Evolutionary conservation across 2,797 vertebrate genomes (phyloP).

Genomic region (Knipowitschia caucasica): DNA sequence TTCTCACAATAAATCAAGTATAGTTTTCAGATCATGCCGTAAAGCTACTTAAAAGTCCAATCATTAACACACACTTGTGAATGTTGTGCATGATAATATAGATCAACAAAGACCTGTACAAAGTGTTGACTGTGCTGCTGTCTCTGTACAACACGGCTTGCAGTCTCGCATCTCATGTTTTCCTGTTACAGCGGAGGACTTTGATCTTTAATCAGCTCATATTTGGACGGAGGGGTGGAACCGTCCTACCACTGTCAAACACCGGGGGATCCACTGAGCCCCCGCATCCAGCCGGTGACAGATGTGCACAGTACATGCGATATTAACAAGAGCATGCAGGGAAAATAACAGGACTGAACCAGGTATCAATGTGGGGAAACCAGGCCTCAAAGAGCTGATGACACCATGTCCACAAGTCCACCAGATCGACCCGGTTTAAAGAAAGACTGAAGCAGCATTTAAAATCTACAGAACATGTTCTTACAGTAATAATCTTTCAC

Average conservation of each 20-base stretch:
- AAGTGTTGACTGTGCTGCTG: constrained; percentile 8
- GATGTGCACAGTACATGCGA: constrained; percentile 5
- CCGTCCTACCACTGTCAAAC: constrained; percentile 12
- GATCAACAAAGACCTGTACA: neutral
- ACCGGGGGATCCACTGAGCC: constrained; percentile 18
- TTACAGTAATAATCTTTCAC: too few relatives aligned
- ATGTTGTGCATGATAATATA: neutral
- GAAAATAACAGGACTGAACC: neutral
- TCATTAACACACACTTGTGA: too few relatives aligned
- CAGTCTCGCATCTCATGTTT: constrained; percentile 2
- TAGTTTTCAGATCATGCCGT: too few relatives aligned
- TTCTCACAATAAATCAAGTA: too few relatives aligned
- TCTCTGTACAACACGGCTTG: constrained; percentile 15
- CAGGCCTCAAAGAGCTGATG: too few relatives aligned
- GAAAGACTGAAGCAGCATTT: too few relatives aligned
- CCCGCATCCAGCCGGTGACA: neutral
- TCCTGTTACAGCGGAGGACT: constrained; percentile 37
- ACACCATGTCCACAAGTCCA: neutral
- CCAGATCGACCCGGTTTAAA: too few relatives aligned
- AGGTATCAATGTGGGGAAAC: neutral
- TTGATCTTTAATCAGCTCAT: constrained; percentile 40
- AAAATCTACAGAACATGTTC: too few relatives aligned
- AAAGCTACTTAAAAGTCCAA: too few relatives aligned
- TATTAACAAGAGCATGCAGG: neutral
- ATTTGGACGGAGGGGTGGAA: constrained; percentile 38